A percentile compares a stretch with the other conserved stretches of the same genome.
Evolutionary conservation across 2,888 invertebrate genomes (phyloP).

Genomic region (Oscheius sp.): DNA sequence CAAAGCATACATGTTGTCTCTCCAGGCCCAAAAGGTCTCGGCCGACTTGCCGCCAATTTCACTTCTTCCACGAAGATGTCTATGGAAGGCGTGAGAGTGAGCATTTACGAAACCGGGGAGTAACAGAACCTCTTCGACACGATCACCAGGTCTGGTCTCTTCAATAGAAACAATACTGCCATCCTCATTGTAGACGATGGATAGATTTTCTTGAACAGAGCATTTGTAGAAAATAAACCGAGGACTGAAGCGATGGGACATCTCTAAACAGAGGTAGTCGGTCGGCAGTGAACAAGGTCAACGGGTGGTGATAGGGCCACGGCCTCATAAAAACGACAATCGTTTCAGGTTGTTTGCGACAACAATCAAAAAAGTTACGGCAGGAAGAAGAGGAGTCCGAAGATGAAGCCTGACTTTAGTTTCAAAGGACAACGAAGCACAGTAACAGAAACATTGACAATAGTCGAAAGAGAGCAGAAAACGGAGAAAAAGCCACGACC

Average conservation of each 20-base stretch:
- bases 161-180: slow-evolving; percentile 39
- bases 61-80: slow-evolving; percentile 63
- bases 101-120: slow-evolving; percentile 71
- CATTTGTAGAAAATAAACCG: slow-evolving; percentile 49
- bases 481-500: slow-evolving; percentile 26
- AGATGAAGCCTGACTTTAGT: slow-evolving; percentile 22
- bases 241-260: slow-evolving; percentile 14
- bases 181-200: slow-evolving; percentile 39
- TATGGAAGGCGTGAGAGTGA: slow-evolving; percentile 72
- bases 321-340: slow-evolving; percentile 10
- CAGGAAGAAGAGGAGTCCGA: slow-evolving; percentile 24
- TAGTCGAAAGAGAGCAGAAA: slow-evolving; percentile 23
- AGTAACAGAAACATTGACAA: slow-evolving; percentile 23
- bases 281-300: slow-evolving; percentile 14
- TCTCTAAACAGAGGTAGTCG: slow-evolving; percentile 2
- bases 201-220: slow-evolving; percentile 48
- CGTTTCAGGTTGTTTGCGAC: slow-evolving; percentile 33
- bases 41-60: slow-evolving; percentile 63
- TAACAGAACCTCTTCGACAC: slow-evolving; percentile 38
- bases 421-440: slow-evolving; percentile 2
- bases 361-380: slow-evolving; percentile 18
- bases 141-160: background rate
- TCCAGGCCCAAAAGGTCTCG: slow-evolving; percentile 72
- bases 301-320: slow-evolving; percentile 8
- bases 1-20: slow-evolving; percentile 71